A percentile compares a stretch with the other conserved stretches of the same genome.
Conservation (phyloP, 92 coral and sea anemone genomes). For the Zoanthus solanderi region DNA sequence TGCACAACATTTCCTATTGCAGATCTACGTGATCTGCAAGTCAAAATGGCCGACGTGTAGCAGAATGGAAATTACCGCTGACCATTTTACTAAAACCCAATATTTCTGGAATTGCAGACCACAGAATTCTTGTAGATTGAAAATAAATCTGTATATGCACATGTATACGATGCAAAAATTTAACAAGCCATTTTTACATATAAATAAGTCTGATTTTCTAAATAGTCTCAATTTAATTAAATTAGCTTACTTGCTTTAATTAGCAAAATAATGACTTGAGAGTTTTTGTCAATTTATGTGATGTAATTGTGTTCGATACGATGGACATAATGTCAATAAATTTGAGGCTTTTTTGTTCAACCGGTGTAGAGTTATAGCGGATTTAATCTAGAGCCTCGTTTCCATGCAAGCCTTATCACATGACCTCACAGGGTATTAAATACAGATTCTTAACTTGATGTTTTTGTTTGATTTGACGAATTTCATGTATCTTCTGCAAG, state of each 20-base stretch:
- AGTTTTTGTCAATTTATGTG: too few species aligned
- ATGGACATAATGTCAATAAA: not conserved
- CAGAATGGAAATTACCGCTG: constrained; percentile 16
- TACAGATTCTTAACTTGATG: not conserved
- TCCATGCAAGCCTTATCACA: constrained; percentile 11
- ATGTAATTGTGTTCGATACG: not conserved
- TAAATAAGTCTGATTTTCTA: too few species aligned
- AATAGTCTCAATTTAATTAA: too few species aligned
- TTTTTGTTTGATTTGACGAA: not conserved
- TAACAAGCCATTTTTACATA: too few species aligned
- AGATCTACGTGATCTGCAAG: constrained; percentile 45
- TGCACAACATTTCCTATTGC: too few species aligned
- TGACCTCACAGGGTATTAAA: not conserved
- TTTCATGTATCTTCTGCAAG: not conserved
- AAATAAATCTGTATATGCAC: too few species aligned
- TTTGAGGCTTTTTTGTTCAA: constrained; percentile 2
- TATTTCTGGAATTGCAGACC: too few species aligned
- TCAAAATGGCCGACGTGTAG: constrained; percentile 49
- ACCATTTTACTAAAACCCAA: not conserved
- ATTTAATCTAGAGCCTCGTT: constrained; percentile 30
- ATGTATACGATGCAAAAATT: too few species aligned
- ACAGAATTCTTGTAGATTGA: not conserved
- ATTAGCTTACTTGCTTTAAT: too few species aligned
- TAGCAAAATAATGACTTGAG: too few species aligned
- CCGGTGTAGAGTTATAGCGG: not conserved